Percentiles rank a stretch among this genome's conserved stretches.
Evolutionary conservation across 2,888 invertebrate species (phyloP).

Genomic region (Hyalella azteca): DNA sequence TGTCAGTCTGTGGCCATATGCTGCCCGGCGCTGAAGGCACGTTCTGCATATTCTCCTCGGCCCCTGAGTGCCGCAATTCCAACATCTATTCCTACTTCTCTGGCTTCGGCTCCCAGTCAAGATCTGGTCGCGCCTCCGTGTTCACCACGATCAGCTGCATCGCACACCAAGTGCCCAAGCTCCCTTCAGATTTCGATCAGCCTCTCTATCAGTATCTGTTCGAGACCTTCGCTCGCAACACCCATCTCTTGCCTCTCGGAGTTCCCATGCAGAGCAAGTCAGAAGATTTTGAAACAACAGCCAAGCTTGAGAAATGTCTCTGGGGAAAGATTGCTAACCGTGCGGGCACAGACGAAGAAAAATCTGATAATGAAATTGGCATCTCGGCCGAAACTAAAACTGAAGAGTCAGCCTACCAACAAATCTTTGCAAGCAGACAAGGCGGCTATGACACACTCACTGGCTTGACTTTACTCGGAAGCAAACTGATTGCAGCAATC

Average conservation of each 20-base stretch:
- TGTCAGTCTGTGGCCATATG: not conserved
- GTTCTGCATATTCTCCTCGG: slow-evolving; percentile 1
- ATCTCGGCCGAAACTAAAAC: not conserved
- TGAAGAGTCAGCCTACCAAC: slow-evolving; percentile 34
- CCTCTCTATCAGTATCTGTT: slow-evolving; percentile 35
- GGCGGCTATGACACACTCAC: slow-evolving; percentile 17
- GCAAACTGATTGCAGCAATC: slow-evolving; percentile 20
- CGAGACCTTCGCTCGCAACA: slow-evolving; percentile 31
- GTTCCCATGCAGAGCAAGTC: slow-evolving; percentile 31
- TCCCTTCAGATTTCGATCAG: slow-evolving; percentile 21
- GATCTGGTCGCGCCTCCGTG: not conserved
- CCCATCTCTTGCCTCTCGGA: slow-evolving; percentile 27
- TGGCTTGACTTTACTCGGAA: slow-evolving; percentile 11
- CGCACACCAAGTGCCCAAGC: slow-evolving; percentile 18
- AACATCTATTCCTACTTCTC: slow-evolving; percentile 21
- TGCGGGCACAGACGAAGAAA: not conserved
- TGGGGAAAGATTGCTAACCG: slow-evolving; percentile 18
- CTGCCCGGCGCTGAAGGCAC: not conserved
- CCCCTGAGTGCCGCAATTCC: not conserved
- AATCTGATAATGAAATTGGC: not conserved
- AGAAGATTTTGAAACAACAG: slow-evolving; percentile 34
- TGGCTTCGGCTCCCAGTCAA: not conserved
- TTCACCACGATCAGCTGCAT: slow-evolving; percentile 32
- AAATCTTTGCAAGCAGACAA: slow-evolving; percentile 31
- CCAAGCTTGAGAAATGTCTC: slow-evolving; percentile 19